Conservation (phyloP, 2,797 vertebrate species). For the Bovichtus diacanthus region DNA sequence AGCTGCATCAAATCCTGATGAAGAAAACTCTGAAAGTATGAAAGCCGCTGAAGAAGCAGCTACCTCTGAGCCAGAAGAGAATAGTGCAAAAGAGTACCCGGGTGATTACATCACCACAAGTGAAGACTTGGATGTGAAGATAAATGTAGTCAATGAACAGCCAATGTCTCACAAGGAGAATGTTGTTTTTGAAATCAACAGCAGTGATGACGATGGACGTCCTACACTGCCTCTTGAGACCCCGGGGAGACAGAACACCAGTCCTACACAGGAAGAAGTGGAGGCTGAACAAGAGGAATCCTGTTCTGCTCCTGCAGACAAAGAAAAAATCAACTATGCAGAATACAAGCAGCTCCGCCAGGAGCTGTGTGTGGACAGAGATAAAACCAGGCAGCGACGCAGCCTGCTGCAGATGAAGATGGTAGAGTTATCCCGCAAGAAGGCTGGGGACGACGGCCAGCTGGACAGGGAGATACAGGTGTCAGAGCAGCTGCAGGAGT, state of each 20-base stretch:
- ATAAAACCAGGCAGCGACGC: constrained; percentile 66
- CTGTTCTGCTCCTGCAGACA: background rate
- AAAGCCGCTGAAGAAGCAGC: background rate
- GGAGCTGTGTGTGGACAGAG: constrained; percentile 72
- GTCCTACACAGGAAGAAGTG: background rate
- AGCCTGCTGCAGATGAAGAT: constrained; percentile 81
- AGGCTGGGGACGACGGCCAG: constrained; percentile 48
- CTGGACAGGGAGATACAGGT: constrained; percentile 30
- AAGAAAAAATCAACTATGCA: constrained; percentile 26
- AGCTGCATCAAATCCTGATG: background rate
- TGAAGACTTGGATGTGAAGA: constrained; percentile 18
- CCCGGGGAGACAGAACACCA: constrained; percentile 21
- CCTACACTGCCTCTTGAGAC: constrained; percentile 43
- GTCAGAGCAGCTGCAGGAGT: constrained; percentile 74
- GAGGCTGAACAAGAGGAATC: constrained; percentile 11
- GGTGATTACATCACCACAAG: background rate
- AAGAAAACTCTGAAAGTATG: background rate
- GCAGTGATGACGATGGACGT: background rate
- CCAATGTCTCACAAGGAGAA: constrained; percentile 15
- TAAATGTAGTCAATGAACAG: background rate
- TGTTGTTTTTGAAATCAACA: constrained; percentile 18
- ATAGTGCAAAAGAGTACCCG: background rate
- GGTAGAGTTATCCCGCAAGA: constrained; percentile 71
- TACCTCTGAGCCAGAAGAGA: constrained; percentile 5
- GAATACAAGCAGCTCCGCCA: constrained; percentile 67